Percentiles rank a stretch among this genome's conserved stretches.
These are phyloP conservation scores for Zaprionus lachaisei DNA, from an alignment of 1,140 invertebrate species.

Conservation along the genomic window DNA sequence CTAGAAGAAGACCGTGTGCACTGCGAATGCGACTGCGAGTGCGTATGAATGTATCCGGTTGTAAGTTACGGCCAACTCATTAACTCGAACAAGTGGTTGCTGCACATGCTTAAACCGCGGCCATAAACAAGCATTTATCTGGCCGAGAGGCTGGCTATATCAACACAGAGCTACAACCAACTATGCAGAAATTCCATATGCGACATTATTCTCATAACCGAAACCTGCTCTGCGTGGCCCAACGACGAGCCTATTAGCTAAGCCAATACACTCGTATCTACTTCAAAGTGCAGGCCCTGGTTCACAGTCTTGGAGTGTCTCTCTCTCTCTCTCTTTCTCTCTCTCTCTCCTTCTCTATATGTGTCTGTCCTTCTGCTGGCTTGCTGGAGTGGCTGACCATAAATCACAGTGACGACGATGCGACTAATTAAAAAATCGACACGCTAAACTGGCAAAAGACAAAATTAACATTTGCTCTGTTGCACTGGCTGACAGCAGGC, in stretches of 20 bases:
- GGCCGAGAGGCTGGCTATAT: conserved; percentile 54
- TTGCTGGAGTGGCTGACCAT: conserved; percentile 55
- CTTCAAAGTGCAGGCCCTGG: conserved; percentile 63
- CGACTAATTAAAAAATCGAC: conserved; percentile 83
- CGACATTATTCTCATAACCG: conserved; percentile 77
- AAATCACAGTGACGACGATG: conserved; percentile 81
- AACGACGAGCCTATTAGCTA: conserved; percentile 73
- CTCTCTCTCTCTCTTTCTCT: not conserved
- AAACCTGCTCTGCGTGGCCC: conserved; percentile 23
- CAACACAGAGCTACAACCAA: conserved; percentile 34
- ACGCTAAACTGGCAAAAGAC: conserved; percentile 82
- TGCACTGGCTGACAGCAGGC: conserved; percentile 24
- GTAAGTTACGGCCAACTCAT: conserved; percentile 63
- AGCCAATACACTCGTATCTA: conserved; percentile 63
- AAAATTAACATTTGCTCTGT: conserved; percentile 75
- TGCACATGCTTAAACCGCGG: conserved; percentile 47
- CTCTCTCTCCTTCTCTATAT: conserved; percentile 17
- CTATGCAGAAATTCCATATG: conserved; percentile 78
- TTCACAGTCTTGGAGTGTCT: conserved; percentile 12
- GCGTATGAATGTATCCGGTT: conserved; percentile 10
- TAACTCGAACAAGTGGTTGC: conserved; percentile 50
- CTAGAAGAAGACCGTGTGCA: conserved; percentile 12
- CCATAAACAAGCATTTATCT: conserved; percentile 56
- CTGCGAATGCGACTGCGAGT: not conserved
- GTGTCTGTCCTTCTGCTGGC: conserved; percentile 24